Evolutionary conservation across 2,113 vertebrate species (phyloP).

Genomic region (Hipposideros armiger): DNA sequence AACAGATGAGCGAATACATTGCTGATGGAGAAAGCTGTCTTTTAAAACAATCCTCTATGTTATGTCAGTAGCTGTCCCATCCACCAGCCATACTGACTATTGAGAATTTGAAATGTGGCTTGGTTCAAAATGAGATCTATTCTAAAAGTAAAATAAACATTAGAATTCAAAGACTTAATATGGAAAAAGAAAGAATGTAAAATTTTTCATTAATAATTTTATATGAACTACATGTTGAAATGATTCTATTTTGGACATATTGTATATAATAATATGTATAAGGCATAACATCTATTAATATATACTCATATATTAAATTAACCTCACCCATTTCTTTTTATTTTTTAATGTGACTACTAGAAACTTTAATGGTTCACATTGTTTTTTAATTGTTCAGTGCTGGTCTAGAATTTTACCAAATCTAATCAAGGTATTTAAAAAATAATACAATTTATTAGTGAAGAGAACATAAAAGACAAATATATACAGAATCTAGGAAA

Average conservation of each 20-base stretch:
- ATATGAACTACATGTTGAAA: neutral
- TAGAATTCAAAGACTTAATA: neutral
- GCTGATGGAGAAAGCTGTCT: neutral
- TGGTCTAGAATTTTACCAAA: neutral
- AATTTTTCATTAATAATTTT: neutral
- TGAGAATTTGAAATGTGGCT: neutral
- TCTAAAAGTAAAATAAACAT: neutral
- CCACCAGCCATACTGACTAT: fast-evolving
- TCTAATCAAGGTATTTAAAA: neutral
- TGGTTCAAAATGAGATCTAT: neutral
- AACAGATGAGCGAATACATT: neutral
- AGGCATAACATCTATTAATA: neutral
- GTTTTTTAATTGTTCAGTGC: neutral
- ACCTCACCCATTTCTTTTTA: neutral
- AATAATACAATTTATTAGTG: neutral
- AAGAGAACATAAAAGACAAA: neutral
- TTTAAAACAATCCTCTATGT: neutral
- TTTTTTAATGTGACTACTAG: slow-evolving; percentile 22
- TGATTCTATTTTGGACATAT: neutral
- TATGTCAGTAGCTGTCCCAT: neutral
- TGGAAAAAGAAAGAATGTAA: neutral
- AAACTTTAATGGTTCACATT: slow-evolving; percentile 11
- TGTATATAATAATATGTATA: neutral
- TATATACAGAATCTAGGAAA: slow-evolving; percentile 18
- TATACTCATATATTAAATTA: neutral